Conservation (phyloP, 1,140 invertebrate species). For the Nylanderia fulva region DNA sequence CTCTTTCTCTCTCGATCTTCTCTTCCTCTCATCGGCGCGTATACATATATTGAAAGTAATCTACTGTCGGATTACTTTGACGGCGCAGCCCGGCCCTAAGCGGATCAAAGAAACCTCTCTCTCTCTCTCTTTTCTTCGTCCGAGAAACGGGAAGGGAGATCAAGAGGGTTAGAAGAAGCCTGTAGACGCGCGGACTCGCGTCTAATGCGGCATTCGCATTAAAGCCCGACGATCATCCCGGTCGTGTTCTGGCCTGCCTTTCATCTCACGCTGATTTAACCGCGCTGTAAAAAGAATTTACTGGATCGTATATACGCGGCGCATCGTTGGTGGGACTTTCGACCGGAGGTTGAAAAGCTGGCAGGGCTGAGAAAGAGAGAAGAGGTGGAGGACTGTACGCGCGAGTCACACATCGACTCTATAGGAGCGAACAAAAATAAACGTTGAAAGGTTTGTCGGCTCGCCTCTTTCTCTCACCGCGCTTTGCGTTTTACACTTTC, state of each 20-base stretch:
- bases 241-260: constrained; percentile 64
- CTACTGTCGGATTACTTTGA: constrained; percentile 78
- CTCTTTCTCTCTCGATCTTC: no score
- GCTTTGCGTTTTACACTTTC: constrained; percentile 50
- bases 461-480: constrained; percentile 42
- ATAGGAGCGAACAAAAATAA: constrained; percentile 72
- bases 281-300: constrained; percentile 73
- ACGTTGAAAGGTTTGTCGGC: constrained; percentile 60
- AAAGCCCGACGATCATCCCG: constrained; percentile 68
- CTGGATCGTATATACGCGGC: constrained; percentile 65
- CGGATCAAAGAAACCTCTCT: constrained; percentile 71
- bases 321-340: constrained; percentile 49
- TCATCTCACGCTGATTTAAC: constrained; percentile 76
- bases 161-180: constrained; percentile 26
- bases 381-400: neutral
- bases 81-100: constrained; percentile 68
- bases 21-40: constrained; percentile 42
- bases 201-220: constrained; percentile 72
- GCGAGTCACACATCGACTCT: constrained; percentile 50
- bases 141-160: neutral
- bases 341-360: constrained; percentile 48
- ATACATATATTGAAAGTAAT: constrained; percentile 73
- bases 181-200: constrained; percentile 59
- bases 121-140: constrained; percentile 1
- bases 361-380: neutral